These are phyloP conservation scores for Calephelis virginiensis DNA, from an alignment of 1,140 invertebrate genomes.

Conservation along the genomic window DNA sequence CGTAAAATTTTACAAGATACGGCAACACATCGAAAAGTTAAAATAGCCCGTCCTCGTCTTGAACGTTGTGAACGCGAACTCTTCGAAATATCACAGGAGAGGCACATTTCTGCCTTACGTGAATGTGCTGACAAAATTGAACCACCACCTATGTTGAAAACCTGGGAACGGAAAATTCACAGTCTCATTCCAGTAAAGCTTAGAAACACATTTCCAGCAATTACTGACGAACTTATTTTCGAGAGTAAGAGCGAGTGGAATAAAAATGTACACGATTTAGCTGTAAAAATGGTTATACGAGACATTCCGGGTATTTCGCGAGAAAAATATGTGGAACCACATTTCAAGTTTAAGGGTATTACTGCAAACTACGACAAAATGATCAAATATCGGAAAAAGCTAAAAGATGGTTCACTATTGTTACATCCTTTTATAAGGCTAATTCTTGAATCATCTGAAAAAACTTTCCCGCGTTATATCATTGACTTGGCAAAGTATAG, in stretches of 20 bases:
- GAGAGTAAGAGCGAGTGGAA: conserved; percentile 76
- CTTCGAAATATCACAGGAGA: conserved; percentile 58
- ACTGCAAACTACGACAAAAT: conserved; percentile 80
- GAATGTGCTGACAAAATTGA: conserved; percentile 61
- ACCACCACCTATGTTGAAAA: conserved; percentile 67
- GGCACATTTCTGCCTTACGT: conserved; percentile 60
- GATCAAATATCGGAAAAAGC: conserved; percentile 77
- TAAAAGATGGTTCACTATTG: conserved; percentile 77
- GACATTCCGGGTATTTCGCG: conserved; percentile 64
- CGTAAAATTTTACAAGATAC: conserved; percentile 61
- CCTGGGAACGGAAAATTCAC: conserved; percentile 77
- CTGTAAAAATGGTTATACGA: conserved; percentile 73
- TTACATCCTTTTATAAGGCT: conserved; percentile 82
- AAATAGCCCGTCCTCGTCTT: conserved; percentile 45
- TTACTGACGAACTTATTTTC: conserved; percentile 68
- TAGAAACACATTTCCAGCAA: conserved; percentile 54
- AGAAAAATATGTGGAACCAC: conserved; percentile 62
- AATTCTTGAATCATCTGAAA: conserved; percentile 79
- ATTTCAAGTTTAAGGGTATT: conserved; percentile 80
- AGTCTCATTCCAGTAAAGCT: conserved; percentile 65
- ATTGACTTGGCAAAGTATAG: conserved; percentile 79
- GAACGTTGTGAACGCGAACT: conserved; percentile 47
- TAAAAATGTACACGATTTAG: conserved; percentile 69
- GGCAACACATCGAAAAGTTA: conserved; percentile 54
- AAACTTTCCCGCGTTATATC: conserved; percentile 76